Base-by-base conservation (phyloP, 2,888 invertebrate species). In the Coelinius sp. region DNA sequence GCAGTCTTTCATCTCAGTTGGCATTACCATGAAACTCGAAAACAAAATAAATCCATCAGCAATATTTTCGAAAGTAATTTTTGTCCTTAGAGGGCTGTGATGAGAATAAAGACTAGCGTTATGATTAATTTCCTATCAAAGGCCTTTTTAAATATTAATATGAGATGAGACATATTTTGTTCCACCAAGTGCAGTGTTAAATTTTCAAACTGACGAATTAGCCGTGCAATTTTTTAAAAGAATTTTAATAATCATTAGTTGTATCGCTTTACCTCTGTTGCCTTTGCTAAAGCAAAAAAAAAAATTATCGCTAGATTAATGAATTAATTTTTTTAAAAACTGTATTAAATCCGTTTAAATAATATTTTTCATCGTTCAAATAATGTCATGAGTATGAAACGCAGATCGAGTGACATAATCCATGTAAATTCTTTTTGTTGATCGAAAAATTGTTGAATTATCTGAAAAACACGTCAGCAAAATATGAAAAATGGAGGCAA, bases 91-190 rank as follows among this genome's bases (percentile, higher is more conserved):
- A 52, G 68, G 70, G 41, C 71, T 75, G 73, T 77, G 71, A 77
- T 74, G 75, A 77, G 75, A 77, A 62, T 76, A 73, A 76, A 76
- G 75, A 77, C 75, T 77, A 76, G 68, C 31, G 31, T 71, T 73
- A 41, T 41, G n/a, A 41, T 41, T 41, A n/a, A 10, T 41, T 41
- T 41, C n/a, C 4, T n/a, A 41, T 41, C 41, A 41, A 41, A n/a
- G 41, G 41, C 41, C 41, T 41, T 41, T 41, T 41, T 41, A 41
- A 6, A 12, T n/a, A 41, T 38, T 38, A 38, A 12, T 38, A 12
- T 38, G 8, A 38, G 38, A 38, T 52, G 22, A 52, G 0, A 24
- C 22, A 52, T 14, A 12, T 8, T 22, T 20, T 8, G 5, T 52
- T 22, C 41, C 14, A 31, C 17, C 27, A 17, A 5, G 22, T 38